phyloP scores from a whole-genome alignment of 2,888 invertebrate species.

The Acronicta aceris region DNA sequence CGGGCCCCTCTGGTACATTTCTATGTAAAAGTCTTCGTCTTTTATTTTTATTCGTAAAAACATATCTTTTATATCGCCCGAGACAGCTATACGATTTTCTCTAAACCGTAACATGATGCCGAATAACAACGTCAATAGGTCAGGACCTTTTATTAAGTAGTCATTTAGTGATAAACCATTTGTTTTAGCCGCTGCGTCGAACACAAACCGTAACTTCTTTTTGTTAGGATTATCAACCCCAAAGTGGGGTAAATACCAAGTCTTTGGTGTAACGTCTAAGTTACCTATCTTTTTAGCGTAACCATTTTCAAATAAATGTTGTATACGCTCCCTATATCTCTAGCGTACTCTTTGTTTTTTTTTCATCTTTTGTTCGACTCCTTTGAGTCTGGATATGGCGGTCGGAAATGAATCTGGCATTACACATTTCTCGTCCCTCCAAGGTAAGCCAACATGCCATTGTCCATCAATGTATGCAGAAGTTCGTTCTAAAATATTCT shows the following conservation, averaged over 20 bases:
- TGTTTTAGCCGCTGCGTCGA: not conserved
- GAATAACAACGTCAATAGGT: not conserved
- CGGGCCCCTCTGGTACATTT: not conserved
- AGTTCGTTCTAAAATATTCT: no score
- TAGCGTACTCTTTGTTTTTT: not conserved
- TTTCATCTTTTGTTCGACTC: not conserved
- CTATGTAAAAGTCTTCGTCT: not conserved
- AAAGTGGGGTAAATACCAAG: conserved; percentile 2
- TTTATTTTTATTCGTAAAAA: not conserved
- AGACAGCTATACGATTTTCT: not conserved
- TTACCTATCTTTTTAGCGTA: not conserved
- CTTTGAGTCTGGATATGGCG: not conserved
- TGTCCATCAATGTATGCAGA: no score
- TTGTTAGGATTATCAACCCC: not conserved
- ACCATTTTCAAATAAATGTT: not conserved
- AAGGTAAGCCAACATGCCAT: conserved; percentile 1
- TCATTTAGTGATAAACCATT: not conserved
- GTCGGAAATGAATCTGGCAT: not conserved
- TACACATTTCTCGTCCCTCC: not conserved
- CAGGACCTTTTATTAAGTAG: not conserved
- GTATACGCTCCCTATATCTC: not conserved
- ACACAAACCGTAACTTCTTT: not conserved
- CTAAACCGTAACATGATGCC: not conserved
- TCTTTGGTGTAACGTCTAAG: not conserved
- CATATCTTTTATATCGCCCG: not conserved